These are phyloP conservation scores for Alviniconcha strummeri DNA, from an alignment of 2,888 invertebrate genomes.

Conservation along the genomic window DNA sequence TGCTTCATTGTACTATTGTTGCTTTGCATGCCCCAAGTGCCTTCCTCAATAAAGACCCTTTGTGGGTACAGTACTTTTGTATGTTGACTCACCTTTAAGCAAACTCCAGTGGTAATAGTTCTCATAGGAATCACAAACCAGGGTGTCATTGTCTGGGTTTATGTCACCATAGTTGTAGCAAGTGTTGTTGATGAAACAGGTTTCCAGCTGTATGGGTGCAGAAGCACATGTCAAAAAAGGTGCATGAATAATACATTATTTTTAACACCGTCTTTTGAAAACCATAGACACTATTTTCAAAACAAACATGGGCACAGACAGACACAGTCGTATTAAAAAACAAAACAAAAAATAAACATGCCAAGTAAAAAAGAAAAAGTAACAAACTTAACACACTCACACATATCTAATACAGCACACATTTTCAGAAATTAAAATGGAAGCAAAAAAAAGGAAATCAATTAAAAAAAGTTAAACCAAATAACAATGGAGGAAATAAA, in stretches of 20 bases:
- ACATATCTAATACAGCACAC: background rate
- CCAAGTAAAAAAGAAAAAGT: background rate
- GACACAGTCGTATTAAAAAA: background rate
- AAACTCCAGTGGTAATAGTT: constrained; percentile 47
- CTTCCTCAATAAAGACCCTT: no score
- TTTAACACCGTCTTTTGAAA: no score
- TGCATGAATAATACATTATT: background rate
- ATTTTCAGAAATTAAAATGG: no score
- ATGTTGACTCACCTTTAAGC: constrained; percentile 41
- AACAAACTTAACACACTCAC: background rate
- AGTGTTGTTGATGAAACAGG: constrained; percentile 50
- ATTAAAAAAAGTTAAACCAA: no score
- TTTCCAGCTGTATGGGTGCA: constrained; percentile 41
- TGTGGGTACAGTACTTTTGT: no score
- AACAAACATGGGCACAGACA: background rate
- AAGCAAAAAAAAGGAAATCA: no score
- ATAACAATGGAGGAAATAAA: no score
- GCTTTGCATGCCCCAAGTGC: no score
- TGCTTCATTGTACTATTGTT: no score
- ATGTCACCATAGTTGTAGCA: constrained; percentile 48
- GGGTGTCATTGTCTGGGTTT: constrained; percentile 44
- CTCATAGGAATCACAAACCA: constrained; percentile 49
- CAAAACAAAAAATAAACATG: no score
- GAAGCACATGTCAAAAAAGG: background rate
- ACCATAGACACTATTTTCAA: background rate